These are phyloP conservation scores for Cyprinodon variegatus DNA, from an alignment of 2,113 vertebrate genomes.

Conservation along the genomic window DNA sequence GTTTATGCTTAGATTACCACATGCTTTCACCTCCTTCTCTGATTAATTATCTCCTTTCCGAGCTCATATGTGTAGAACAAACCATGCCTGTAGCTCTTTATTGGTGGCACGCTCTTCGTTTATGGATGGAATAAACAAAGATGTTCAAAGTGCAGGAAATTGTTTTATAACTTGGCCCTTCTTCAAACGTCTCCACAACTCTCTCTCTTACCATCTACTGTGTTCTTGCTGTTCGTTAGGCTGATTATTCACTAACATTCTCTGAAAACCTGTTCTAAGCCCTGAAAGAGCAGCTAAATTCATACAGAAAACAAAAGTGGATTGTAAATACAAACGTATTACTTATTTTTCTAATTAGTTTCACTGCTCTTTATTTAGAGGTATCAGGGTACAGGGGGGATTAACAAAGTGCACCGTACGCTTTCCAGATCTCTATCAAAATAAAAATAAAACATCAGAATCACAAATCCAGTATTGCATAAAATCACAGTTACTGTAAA, in stretches of 20 bases:
- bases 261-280: neutral
- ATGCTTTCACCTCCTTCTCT: too few relatives aligned
- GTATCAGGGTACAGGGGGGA: too few relatives aligned
- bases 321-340: neutral
- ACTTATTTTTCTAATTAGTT: neutral
- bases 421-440: neutral
- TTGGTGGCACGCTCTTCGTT: too few relatives aligned
- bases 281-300: neutral
- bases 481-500: neutral
- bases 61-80: too few relatives aligned
- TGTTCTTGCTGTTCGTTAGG: neutral
- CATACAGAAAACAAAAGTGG: neutral
- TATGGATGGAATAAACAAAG: neutral
- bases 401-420: neutral
- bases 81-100: too few relatives aligned
- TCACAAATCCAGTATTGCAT: neutral
- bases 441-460: too few relatives aligned
- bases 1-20: too few relatives aligned
- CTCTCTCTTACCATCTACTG: neutral
- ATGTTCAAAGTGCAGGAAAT: neutral
- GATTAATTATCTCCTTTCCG: too few relatives aligned
- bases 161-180: neutral
- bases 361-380: too few relatives aligned
- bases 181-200: neutral
- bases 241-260: neutral